Conservation (phyloP, 1,140 invertebrate genomes). For the Nixonia krombeini region DNA sequence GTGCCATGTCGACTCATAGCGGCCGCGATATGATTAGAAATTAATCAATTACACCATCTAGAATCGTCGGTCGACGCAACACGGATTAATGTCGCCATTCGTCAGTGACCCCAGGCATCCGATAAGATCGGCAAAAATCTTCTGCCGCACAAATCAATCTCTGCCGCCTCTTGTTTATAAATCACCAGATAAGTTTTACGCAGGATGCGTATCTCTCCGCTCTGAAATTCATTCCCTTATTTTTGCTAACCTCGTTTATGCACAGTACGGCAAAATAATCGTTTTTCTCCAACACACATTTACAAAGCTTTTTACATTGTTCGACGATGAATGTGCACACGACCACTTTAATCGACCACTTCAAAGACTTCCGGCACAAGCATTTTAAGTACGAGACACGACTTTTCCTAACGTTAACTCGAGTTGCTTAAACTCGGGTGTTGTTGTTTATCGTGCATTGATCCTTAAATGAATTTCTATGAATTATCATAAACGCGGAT, state of each 20-base stretch:
- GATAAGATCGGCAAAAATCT: constrained; percentile 20
- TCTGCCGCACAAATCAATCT: constrained; percentile 25
- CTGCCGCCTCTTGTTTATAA: constrained; percentile 14
- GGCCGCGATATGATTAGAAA: constrained; percentile 17
- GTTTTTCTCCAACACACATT: no score
- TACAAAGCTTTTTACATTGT: no score
- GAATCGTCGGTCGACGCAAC: neutral
- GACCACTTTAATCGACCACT: no score
- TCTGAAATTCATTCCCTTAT: no score
- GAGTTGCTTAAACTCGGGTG: no score
- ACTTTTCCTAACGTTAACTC: no score
- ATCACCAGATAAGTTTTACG: constrained; percentile 4
- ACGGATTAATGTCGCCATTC: constrained; percentile 19
- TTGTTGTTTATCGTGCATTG: constrained; percentile 23
- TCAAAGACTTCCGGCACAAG: no score
- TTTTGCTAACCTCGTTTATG: no score
- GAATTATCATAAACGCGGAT: constrained; percentile 16
- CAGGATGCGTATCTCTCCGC: neutral
- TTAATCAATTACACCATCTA: constrained; percentile 28
- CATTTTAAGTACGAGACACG: no score
- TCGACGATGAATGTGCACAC: no score
- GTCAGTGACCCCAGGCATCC: constrained; percentile 11
- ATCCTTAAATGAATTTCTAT: constrained; percentile 22
- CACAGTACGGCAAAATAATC: no score
- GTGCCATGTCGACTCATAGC: neutral